Base-by-base conservation (phyloP, 35 echinoderm and acorn worm genomes). In the Hemicentrotus pulcherrimus region DNA sequence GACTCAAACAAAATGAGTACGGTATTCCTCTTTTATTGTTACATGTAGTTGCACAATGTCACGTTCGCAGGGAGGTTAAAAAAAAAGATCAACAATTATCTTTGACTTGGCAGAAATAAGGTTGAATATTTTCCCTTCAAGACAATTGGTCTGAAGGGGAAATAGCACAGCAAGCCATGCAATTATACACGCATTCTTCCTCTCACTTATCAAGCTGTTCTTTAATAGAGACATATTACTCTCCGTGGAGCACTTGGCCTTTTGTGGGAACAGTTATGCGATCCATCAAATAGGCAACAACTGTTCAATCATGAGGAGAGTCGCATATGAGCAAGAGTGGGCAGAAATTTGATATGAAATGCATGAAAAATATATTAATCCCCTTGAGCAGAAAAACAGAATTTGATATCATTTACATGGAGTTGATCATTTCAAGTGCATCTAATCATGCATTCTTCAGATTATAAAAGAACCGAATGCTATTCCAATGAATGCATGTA, bases 201-300 rank as follows among this genome's bases (percentile, higher is more conserved):
- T n/a, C 19, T n/a, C 19, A 78, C 24, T 30, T n/a, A 78, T 78
- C 65, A 78, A 7, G 24, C 65, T 78, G 65, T 78, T 78, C 19
- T 78, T 78, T 28, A 78, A 28, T 78, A 78, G 19, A 22, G 22
- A 18, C 65, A 78, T 78, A 78, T 78, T 78, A 78, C 65, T 78
- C 65, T 78, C 65, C 7, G 65, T 28, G 19, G 65, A n/a, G 65
- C 65, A 78, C 65, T 78, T 78, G 65, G 65, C 65, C 65, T 78
- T 78, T 78, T 78, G 65, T 28, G 65, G 24, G n/a, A 78, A 78
- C 65, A n/a, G 18, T 78, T 78, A 78, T 78, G 18, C 65, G 24
- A 78, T 78, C 65, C 65, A 78, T 78, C 65, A 78, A 78, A 78
- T 78, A 30, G 28, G 65, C 65, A 78, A 78, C 65, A 78, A 78